Evolutionary conservation across 2,888 invertebrate species (phyloP).

Genomic region (Cataglyphis rosenhaueri): DNA sequence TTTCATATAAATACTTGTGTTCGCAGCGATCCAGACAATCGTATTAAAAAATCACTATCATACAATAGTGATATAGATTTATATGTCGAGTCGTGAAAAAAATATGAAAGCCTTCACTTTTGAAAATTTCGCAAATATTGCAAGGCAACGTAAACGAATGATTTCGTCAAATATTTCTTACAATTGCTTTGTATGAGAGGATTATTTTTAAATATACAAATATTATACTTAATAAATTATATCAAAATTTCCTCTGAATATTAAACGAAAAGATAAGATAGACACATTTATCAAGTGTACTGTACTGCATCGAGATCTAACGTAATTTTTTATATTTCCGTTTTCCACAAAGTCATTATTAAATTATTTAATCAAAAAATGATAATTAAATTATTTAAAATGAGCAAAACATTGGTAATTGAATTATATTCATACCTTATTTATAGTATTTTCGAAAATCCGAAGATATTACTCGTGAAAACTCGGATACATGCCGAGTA

Average conservation of each 20-base stretch:
- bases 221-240: neutral
- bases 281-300: neutral
- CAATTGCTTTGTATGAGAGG: neutral
- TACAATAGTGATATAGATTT: neutral
- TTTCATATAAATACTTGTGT: neutral
- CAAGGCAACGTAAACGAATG: neutral
- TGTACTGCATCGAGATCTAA: neutral
- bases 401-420: neutral
- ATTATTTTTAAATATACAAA: neutral
- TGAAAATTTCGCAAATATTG: neutral
- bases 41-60: neutral
- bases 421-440: neutral
- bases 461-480: neutral
- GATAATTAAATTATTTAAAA: neutral
- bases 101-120: constrained; percentile 1
- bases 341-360: neutral
- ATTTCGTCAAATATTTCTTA: neutral
- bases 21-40: neutral
- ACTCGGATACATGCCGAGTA: neutral
- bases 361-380: neutral
- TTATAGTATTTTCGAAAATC: neutral
- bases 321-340: neutral
- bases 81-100: neutral
- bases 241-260: neutral
- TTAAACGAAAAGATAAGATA: neutral